Base-by-base conservation (phyloP, 2,888 invertebrate species). In the Brachypalpus laphriformis region DNA sequence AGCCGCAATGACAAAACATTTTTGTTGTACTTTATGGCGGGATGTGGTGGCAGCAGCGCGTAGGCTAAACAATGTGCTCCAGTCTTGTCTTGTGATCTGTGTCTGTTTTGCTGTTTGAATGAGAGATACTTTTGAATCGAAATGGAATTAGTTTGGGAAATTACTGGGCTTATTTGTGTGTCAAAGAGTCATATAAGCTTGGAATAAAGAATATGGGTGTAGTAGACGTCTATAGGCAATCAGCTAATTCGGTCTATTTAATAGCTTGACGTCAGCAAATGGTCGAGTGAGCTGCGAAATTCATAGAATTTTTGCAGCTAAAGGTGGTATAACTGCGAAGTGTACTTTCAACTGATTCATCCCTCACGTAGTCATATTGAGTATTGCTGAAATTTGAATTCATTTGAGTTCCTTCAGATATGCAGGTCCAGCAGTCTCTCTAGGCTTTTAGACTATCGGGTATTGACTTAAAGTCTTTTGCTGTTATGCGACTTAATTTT, bases 161-260 rank as follows among this genome's bases (percentile, higher is more conserved):
- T 59, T 25, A 63, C 16, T 49, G 9, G 9, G 8, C 2, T 66
- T 57, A n/a, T 45, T 42, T 28, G 28, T 22, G 31, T 31, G 16
- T 14, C 45, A 54, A 54, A 45, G 37, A 47, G 45, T 71, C 20
- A 47, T 14, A 61, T 7, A 31, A 40, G 49, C 28, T 49, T 25
- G 57, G n/a, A 18, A 16, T 72, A 59, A 37, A 61, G 61, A 63
- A 63, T 57, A 16, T 7, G 37, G 1, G 22, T 51, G 14, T 8
- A 40, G 22, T 31, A 59, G 9, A 56, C 18, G 31, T 20, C 4
- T 6, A 45, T 14, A 57, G 34, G 25, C 45, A 18, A 71, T 57
- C 71, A 49, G 34, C 9, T 59, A 59, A 59, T 65, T 65, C 37
- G 47, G 34, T 31, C 66, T 59, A 75, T 66, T 74, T 51, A 65